Evolutionary conservation across 2,113 vertebrate genomes (phyloP), one percentile per base, ranked within the genome.

Genomic region (Lagopus leucura): DNA sequence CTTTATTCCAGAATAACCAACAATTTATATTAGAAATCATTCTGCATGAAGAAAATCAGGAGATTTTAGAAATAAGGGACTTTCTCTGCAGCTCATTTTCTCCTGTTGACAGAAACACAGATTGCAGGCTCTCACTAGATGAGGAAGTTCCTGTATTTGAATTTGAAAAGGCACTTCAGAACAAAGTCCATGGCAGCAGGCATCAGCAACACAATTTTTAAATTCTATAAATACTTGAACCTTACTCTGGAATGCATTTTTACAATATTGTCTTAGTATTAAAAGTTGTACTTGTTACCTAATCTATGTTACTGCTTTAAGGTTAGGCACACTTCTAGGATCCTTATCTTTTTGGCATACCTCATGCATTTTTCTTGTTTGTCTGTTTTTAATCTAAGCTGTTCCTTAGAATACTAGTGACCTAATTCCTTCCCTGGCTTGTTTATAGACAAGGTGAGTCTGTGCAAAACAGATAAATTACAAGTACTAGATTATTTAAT

Each of bases 141-240:
- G 71, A 94, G 38, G 25, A 84, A 43, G 20, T 65, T 79, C 54
- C 38, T 67, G 0, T 80, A 21, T 78, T 72, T 86, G 42, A 69
- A 11, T 88, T 73, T 80, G 60, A 86, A 86, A 82, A 64, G 88
- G 13, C 71, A 71, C 8, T 5, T 34, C 34, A 67, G 69, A 92
- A 64, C 52, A 65, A 89, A 90, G 83, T 79, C 58, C 0, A 0
- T 57, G 47, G 69, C 73, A 77, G 36, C 32, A 75, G 36, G 30
- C 61, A 64, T 38, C 25, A 64, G 16, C 61, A 16, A 76, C 74
- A 38, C 22, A 9, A 8, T 25, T 88, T 86, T 54, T 55, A 24
- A 86, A 50, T 80, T 80, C 52, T 82, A 43, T 65, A 89, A 95
- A 92, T 86, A 81, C 38, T 57, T 61, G 25, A 92, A 47, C 19